Evolutionary conservation across 2,113 vertebrate genomes (phyloP).

Genomic region (Passer domesticus): DNA sequence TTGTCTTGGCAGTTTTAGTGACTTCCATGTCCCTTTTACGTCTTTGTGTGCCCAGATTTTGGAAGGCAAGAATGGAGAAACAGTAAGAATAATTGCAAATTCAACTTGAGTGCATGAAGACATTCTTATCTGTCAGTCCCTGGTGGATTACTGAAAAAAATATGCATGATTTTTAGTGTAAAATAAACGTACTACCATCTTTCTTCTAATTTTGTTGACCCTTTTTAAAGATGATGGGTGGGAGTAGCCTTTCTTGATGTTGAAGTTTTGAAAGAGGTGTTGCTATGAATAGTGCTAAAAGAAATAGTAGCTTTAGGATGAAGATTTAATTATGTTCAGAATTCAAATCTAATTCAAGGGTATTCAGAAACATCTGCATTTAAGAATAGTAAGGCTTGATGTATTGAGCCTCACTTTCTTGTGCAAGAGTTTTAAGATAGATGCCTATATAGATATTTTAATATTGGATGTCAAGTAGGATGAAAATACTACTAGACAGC

Average conservation of each 20-base stretch:
- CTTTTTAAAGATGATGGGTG: background rate
- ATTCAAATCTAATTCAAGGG: background rate
- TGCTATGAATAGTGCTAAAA: background rate
- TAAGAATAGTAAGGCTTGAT: background rate
- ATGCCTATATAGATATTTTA: background rate
- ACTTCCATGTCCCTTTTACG: background rate
- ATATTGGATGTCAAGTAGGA: background rate
- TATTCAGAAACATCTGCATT: background rate
- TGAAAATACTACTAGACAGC: background rate
- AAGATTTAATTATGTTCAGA: background rate
- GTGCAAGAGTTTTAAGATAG: background rate
- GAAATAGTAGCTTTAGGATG: background rate
- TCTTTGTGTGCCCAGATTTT: background rate
- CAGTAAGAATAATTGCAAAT: background rate
- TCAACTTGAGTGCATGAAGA: background rate
- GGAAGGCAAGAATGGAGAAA: background rate
- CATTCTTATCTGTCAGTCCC: background rate
- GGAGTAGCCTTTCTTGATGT: background rate
- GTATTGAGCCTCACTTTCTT: background rate
- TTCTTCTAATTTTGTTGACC: background rate
- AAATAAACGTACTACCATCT: background rate
- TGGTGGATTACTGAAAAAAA: background rate
- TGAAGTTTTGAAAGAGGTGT: background rate
- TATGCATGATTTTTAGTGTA: background rate
- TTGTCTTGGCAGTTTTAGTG: background rate